These are phyloP conservation scores for Megaustenia siamemsis DNA, from an alignment of 2,888 invertebrate genomes.

Conservation along the genomic window DNA sequence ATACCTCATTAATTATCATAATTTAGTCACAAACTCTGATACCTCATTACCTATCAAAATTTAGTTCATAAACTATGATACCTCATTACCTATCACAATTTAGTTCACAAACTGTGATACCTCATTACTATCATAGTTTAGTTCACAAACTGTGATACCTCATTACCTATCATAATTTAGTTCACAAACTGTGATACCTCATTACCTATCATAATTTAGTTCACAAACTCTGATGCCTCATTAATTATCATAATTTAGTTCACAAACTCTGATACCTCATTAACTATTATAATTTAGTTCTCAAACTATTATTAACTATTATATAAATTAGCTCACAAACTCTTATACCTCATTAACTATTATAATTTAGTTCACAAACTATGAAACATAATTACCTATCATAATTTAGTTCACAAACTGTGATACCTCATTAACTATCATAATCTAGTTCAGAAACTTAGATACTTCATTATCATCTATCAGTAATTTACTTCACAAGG, in stretches of 20 bases:
- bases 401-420: not conserved
- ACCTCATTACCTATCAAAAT: too few relatives aligned
- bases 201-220: not conserved
- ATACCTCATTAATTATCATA: too few relatives aligned
- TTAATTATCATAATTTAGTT: not conserved
- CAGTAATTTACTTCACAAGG: too few relatives aligned
- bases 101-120: too few relatives aligned
- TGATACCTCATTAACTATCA: not conserved
- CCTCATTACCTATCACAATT: too few relatives aligned
- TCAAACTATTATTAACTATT: not conserved
- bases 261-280: not conserved
- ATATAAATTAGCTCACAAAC: not conserved
- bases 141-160: conserved; percentile 1
- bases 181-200: not conserved
- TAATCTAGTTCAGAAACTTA: not conserved
- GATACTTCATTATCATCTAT: too few relatives aligned
- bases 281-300: not conserved
- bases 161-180: not conserved
- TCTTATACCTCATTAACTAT: not conserved
- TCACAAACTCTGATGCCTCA: not conserved
- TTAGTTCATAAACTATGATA: too few relatives aligned
- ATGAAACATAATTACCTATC: not conserved
- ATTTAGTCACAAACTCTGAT: too few relatives aligned
- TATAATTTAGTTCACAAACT: conserved; percentile 2
- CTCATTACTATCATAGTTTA: not conserved